phyloP scores from a whole-genome alignment of 2,888 invertebrate species.

The Belgica antarctica region DNA sequence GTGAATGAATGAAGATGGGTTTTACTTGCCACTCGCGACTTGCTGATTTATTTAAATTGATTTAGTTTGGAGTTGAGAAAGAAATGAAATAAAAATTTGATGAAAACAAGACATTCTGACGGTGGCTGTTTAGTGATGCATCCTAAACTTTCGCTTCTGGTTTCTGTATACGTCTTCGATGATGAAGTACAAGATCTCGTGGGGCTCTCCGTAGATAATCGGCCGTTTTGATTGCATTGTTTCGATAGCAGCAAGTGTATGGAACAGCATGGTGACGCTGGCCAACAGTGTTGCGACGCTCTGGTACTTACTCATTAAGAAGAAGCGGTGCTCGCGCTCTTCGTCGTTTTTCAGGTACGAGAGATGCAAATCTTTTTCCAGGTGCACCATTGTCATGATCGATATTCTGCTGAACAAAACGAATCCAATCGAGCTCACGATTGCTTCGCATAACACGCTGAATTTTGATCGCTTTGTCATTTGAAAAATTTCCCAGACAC shows the following conservation, averaged over 20 bases:
- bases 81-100: background rate
- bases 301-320: background rate
- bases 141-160: background rate
- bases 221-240: background rate
- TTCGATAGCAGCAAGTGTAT: background rate
- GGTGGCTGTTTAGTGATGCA: background rate
- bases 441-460: background rate
- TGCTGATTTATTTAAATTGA: background rate
- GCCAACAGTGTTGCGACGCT: background rate
- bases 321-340: background rate
- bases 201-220: too few relatives aligned
- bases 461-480: too few relatives aligned
- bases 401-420: background rate
- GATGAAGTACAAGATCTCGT: too few relatives aligned
- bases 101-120: background rate
- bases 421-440: background rate
- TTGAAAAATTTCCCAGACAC: background rate
- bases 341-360: background rate
- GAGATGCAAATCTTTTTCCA: background rate
- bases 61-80: background rate
- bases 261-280: background rate
- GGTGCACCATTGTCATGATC: background rate
- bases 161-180: background rate
- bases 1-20: background rate
- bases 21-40: background rate